Evolutionary conservation across 2,888 invertebrate genomes (phyloP).

Genomic region (Dione vanillae): DNA sequence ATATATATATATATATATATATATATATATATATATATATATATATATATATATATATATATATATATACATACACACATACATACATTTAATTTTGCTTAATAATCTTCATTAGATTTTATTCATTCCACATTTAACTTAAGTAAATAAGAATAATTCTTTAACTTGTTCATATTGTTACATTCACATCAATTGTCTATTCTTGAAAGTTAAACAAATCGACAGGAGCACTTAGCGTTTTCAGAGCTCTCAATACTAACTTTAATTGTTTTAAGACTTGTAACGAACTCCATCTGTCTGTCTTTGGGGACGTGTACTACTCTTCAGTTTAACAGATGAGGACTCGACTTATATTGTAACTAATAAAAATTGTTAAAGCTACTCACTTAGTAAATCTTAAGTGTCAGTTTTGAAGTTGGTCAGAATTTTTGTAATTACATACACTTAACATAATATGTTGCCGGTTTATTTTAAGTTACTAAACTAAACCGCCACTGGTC

Average conservation of each 20-base stretch:
- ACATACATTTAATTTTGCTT: not conserved
- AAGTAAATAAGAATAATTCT: not conserved
- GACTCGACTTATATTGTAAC: not conserved
- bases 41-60: no score
- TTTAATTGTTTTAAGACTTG: constrained; percentile 70
- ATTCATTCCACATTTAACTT: no score
- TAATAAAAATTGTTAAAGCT: not conserved
- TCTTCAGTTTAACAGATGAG: constrained; percentile 37
- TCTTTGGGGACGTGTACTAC: constrained; percentile 4
- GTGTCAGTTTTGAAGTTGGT: not conserved
- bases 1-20: no score
- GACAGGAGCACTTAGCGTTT: constrained; percentile 65
- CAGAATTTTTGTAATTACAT: no score
- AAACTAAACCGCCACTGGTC: no score
- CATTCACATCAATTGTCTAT: constrained; percentile 50
- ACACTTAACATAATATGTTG: no score
- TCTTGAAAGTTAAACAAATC: constrained; percentile 74
- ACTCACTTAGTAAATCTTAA: not conserved
- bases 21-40: no score
- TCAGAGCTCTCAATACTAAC: constrained; percentile 60
- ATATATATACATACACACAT: no score
- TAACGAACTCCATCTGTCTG: constrained; percentile 54
- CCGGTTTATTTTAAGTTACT: no score
- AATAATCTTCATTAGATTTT: not conserved
- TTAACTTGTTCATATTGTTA: constrained; percentile 27